Evolutionary conservation across 2,113 vertebrate species (phyloP).

Genomic region (Ia io): DNA sequence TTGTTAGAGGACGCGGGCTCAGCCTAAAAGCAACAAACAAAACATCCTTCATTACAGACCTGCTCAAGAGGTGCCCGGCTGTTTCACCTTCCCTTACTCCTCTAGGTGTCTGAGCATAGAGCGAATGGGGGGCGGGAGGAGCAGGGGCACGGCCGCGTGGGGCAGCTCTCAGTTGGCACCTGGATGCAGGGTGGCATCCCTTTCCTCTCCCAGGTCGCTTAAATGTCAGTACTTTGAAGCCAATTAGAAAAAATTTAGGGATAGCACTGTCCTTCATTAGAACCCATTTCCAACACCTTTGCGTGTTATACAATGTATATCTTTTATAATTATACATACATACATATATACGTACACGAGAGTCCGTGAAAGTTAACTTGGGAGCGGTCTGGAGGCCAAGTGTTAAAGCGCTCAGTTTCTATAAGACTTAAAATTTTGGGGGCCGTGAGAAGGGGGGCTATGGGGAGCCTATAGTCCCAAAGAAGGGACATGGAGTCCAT

Average conservation of each 20-base stretch:
- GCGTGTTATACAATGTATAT: not conserved
- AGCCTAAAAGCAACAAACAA: slow-evolving; percentile 80
- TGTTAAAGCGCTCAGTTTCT: not conserved
- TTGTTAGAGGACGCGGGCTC: slow-evolving; percentile 89
- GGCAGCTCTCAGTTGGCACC: too few relatives aligned
- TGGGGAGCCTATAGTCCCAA: not conserved
- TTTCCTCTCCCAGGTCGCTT: not conserved
- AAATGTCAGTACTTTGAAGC: not conserved
- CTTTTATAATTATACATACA: not conserved
- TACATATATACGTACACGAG: not conserved
- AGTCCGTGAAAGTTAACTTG: not conserved
- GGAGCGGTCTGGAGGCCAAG: not conserved
- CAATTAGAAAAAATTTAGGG: not conserved
- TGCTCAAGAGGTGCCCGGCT: not conserved
- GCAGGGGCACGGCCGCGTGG: not conserved
- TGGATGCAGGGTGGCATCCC: not conserved
- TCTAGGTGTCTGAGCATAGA: not conserved
- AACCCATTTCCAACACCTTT: not conserved
- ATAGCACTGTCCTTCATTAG: not conserved
- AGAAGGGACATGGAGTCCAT: not conserved
- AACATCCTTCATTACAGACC: slow-evolving; percentile 40
- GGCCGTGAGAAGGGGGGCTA: not conserved
- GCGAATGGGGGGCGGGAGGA: not conserved
- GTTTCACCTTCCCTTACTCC: not conserved
- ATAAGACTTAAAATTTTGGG: not conserved